Conservation (phyloP, 2,113 vertebrate species). For the Myxocyprinus asiaticus region DNA sequence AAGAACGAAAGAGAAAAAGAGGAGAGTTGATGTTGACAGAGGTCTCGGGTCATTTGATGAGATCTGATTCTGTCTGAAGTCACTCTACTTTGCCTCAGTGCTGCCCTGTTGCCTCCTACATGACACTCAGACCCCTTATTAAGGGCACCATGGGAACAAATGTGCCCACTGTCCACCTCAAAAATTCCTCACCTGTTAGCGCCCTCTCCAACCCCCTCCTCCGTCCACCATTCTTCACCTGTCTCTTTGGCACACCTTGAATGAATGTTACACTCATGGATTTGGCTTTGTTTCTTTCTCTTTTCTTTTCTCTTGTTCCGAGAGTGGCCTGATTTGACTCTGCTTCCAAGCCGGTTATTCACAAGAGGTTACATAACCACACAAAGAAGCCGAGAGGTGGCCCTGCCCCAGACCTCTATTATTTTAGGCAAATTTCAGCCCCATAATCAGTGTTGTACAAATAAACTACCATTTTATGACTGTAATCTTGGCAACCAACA, state of each 20-base stretch:
- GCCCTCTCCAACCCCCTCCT: constrained; percentile 61
- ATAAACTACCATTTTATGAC: constrained; percentile 14
- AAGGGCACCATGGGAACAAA: constrained; percentile 73
- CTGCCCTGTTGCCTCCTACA: constrained; percentile 52
- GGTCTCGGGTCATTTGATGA: constrained; percentile 57
- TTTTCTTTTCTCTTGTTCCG: constrained; percentile 17
- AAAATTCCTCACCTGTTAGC: constrained; percentile 76
- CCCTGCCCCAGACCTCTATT: constrained; percentile 11
- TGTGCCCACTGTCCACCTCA: constrained; percentile 66
- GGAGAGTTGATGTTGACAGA: constrained; percentile 65
- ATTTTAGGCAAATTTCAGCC: constrained; percentile 38
- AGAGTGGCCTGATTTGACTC: constrained; percentile 54
- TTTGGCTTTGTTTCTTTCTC: constrained; percentile 59
- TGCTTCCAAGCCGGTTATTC: constrained; percentile 53
- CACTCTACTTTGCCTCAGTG: constrained; percentile 66
- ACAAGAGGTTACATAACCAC: constrained; percentile 59
- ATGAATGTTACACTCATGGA: constrained; percentile 63
- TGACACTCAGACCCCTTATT: constrained; percentile 68
- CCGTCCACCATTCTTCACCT: constrained; percentile 64
- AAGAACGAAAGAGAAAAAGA: background rate
- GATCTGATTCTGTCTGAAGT: constrained; percentile 61
- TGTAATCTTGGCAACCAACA: constrained; percentile 8
- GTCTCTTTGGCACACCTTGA: constrained; percentile 46
- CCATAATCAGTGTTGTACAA: constrained; percentile 43
- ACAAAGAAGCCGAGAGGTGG: constrained; percentile 9